phyloP scores from a whole-genome alignment of 2,113 vertebrate species.

The Channa maculata region DNA sequence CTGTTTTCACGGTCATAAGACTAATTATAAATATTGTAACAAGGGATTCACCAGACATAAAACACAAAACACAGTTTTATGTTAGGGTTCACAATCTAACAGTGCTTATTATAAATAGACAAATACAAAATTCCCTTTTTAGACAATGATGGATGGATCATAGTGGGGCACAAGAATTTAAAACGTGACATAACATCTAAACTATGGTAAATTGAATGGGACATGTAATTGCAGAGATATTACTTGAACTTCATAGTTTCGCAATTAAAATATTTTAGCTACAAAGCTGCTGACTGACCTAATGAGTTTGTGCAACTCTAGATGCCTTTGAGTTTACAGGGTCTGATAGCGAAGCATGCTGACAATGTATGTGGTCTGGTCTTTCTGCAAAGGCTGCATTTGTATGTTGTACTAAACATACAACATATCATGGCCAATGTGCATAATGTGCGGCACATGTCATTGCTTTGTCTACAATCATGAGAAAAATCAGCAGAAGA shows the following conservation, averaged over 20 bases:
- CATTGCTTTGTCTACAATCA: background rate
- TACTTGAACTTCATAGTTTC: background rate
- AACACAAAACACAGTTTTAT: too few relatives aligned
- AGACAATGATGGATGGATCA: slow-evolving; percentile 4
- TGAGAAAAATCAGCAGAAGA: background rate
- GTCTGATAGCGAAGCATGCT: slow-evolving; percentile 11
- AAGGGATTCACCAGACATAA: too few relatives aligned
- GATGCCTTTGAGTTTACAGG: slow-evolving; percentile 10
- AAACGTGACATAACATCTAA: too few relatives aligned
- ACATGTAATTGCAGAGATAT: background rate
- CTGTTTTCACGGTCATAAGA: too few relatives aligned
- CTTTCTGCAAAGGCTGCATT: slow-evolving; percentile 24
- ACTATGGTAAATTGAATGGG: background rate
- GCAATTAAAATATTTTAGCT: background rate
- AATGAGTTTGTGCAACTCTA: slow-evolving; percentile 42
- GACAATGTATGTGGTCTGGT: slow-evolving; percentile 20
- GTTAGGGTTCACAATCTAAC: too few relatives aligned
- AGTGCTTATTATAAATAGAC: too few relatives aligned
- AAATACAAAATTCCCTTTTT: slow-evolving; percentile 1
- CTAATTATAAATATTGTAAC: too few relatives aligned
- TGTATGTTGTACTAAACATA: slow-evolving; percentile 18
- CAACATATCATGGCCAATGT: too few relatives aligned
- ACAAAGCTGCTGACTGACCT: slow-evolving; percentile 19
- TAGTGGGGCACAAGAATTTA: too few relatives aligned
- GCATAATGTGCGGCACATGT: background rate